Evolutionary conservation across 2,888 invertebrate species (phyloP).

Genomic region (Cybosia mesomella): DNA sequence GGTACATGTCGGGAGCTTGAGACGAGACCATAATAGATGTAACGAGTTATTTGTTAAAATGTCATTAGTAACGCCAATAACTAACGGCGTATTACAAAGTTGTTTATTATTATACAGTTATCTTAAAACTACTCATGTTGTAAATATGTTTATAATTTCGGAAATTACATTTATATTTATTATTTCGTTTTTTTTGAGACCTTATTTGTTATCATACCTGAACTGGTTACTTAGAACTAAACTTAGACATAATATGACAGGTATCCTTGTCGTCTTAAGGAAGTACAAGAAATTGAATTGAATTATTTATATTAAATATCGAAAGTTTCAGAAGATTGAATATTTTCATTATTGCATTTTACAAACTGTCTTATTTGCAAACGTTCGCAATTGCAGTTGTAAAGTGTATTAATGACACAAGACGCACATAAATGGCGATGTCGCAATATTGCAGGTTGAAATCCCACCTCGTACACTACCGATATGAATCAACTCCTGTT

Average conservation of each 20-base stretch:
- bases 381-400: neutral
- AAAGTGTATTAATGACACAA: neutral
- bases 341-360: neutral
- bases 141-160: constrained; percentile 82
- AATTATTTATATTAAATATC: neutral
- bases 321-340: neutral
- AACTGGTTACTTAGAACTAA: too few relatives aligned
- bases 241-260: too few relatives aligned
- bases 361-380: neutral
- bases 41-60: constrained; percentile 59
- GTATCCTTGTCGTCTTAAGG: neutral
- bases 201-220: constrained; percentile 32
- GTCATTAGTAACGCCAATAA: constrained; percentile 49
- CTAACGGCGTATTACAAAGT: constrained; percentile 63
- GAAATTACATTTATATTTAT: constrained; percentile 85
- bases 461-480: neutral
- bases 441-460: neutral
- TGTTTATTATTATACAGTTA: constrained; percentile 64
- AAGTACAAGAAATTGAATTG: neutral
- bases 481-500: neutral
- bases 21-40: constrained; percentile 57
- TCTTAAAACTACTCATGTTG: constrained; percentile 76
- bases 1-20: constrained; percentile 24
- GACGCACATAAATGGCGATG: neutral
- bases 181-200: constrained; percentile 71